A percentile compares a stretch with the other conserved stretches of the same genome.
These are phyloP conservation scores for Diachasma alloeum DNA, from an alignment of 1,140 invertebrate genomes.

Conservation along the genomic window DNA sequence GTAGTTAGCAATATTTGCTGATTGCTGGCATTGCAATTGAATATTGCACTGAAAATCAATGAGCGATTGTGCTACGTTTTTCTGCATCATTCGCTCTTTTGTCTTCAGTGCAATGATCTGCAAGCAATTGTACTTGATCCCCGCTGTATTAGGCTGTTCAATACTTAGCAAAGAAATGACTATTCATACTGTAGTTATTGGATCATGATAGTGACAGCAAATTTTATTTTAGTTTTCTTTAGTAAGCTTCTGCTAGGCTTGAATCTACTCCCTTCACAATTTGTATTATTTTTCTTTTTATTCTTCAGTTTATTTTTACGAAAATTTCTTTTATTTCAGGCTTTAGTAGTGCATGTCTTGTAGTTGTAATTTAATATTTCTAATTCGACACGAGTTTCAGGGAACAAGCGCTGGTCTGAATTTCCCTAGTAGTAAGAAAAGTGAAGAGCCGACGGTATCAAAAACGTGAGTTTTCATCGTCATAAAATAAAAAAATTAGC, in stretches of 20 bases:
- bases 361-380: conserved; percentile 40
- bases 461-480: conserved; percentile 15
- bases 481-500: neutral
- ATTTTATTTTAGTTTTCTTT: too few species aligned
- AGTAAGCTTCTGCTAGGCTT: too few species aligned
- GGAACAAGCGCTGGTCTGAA: conserved; percentile 39
- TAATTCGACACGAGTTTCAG: conserved; percentile 52
- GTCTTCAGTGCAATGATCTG: too few species aligned
- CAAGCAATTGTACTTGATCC: too few species aligned
- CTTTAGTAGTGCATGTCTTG: conserved; percentile 43
- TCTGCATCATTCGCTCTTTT: too few species aligned
- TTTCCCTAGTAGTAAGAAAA: conserved; percentile 31
- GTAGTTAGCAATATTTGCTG: neutral
- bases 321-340: conserved; percentile 27
- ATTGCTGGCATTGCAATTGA: neutral
- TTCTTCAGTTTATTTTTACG: neutral
- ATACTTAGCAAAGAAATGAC: too few species aligned
- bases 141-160: too few species aligned
- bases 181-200: too few species aligned
- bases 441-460: neutral
- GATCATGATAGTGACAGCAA: too few species aligned
- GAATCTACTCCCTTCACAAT: too few species aligned
- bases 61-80: neutral
- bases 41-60: neutral
- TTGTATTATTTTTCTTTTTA: neutral